These are phyloP conservation scores for Chionomys nivalis DNA, from an alignment of 2,113 vertebrate species.

Conservation along the genomic window DNA sequence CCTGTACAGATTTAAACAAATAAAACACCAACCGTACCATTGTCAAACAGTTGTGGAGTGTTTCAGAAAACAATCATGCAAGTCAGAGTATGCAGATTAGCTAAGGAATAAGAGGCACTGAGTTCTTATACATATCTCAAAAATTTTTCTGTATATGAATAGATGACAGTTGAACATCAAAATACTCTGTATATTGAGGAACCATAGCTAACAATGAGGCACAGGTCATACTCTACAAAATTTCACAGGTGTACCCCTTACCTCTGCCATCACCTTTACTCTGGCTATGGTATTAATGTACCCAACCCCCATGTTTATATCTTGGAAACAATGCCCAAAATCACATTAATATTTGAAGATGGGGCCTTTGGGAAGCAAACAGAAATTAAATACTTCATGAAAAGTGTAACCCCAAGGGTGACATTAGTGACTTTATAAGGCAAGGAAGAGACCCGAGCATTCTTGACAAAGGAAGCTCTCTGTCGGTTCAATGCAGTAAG, in stretches of 20 bases:
- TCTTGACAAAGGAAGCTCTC: neutral
- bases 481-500: neutral
- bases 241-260: neutral
- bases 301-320: neutral
- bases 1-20: neutral
- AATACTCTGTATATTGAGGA: neutral
- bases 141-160: neutral
- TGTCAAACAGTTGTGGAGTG: neutral
- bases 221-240: neutral
- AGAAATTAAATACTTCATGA: neutral
- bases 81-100: neutral
- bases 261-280: slow-evolving; percentile 1
- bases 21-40: neutral
- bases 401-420: neutral
- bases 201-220: neutral
- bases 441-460: neutral
- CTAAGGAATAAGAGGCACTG: neutral
- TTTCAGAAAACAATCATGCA: slow-evolving; percentile 52
- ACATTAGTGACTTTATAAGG: neutral
- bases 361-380: neutral
- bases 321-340: neutral
- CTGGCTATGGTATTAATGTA: neutral
- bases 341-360: neutral
- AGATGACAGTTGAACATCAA: neutral
- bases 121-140: slow-evolving; percentile 14